These are phyloP conservation scores for Nemotelus nigrinus DNA, from an alignment of 2,888 invertebrate genomes.

Conservation along the genomic window DNA sequence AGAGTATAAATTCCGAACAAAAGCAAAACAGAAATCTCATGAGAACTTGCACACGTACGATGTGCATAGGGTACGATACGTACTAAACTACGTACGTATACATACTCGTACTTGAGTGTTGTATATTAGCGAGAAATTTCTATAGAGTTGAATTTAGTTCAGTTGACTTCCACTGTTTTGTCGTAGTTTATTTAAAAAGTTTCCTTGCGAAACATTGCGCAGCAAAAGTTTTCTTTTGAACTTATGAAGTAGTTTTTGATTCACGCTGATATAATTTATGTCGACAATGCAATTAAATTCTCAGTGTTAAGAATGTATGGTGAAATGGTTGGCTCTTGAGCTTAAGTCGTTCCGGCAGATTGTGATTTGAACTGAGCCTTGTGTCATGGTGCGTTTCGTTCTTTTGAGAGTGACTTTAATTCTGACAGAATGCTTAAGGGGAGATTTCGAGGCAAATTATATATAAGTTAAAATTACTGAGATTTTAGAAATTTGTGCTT, in stretches of 20 bases:
- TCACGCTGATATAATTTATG: slow-evolving; percentile 23
- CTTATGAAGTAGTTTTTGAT: slow-evolving; percentile 26
- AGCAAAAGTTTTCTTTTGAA: slow-evolving; percentile 18
- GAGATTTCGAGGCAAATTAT: no score
- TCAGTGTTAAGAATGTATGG: slow-evolving; percentile 1
- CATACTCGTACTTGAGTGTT: neutral
- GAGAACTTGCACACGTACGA: slow-evolving; percentile 18
- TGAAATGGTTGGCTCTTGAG: no score
- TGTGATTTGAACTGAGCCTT: no score
- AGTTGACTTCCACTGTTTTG: slow-evolving; percentile 12
- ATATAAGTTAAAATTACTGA: no score
- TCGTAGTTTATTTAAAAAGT: slow-evolving; percentile 28
- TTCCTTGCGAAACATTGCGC: slow-evolving; percentile 15
- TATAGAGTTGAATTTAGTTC: slow-evolving; percentile 34
- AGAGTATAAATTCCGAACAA: slow-evolving; percentile 10
- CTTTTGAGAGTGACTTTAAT: no score
- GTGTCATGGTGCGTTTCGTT: no score
- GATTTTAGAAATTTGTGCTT: no score
- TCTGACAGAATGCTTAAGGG: no score
- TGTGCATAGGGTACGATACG: neutral
- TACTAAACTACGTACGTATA: neutral
- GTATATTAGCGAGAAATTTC: slow-evolving; percentile 29
- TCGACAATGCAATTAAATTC: slow-evolving; percentile 12
- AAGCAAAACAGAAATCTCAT: slow-evolving; percentile 13
- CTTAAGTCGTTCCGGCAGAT: no score